Evolutionary conservation across 1,140 invertebrate species (phyloP).

Genomic region (Anagrus nilaparvatae): DNA sequence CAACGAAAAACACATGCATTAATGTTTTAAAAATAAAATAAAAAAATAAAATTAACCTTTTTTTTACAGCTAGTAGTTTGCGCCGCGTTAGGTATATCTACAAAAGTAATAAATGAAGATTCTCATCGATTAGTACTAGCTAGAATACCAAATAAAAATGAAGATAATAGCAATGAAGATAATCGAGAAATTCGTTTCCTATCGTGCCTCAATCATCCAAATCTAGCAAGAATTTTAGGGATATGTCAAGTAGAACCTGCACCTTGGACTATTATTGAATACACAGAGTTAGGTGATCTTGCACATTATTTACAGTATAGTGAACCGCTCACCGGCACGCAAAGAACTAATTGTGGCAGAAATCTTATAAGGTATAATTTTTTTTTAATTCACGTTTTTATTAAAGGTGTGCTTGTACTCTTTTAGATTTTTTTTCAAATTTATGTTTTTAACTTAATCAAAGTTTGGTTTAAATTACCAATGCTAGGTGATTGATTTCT

Average conservation of each 20-base stretch:
- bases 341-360: conserved; percentile 34
- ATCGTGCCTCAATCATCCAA: conserved; percentile 60
- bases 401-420: background rate
- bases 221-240: conserved; percentile 64
- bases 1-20: too few species aligned
- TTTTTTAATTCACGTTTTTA: conserved; percentile 1
- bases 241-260: conserved; percentile 52
- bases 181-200: conserved; percentile 62
- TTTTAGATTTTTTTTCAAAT: conserved; percentile 1
- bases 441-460: background rate
- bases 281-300: conserved; percentile 70
- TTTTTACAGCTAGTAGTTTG: conserved; percentile 47
- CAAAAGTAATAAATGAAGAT: conserved; percentile 11
- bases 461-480: background rate
- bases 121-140: conserved; percentile 43
- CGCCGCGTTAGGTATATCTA: conserved; percentile 43
- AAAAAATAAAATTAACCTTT: too few species aligned
- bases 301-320: conserved; percentile 59
- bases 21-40: too few species aligned
- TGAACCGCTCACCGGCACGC: conserved; percentile 33
- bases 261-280: conserved; percentile 65
- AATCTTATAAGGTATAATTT: conserved; percentile 41
- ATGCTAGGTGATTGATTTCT: too few species aligned
- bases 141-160: conserved; percentile 30
- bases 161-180: conserved; percentile 34